Base-by-base conservation (phyloP, 2,113 vertebrate species). In the Odocoileus virginianus region DNA sequence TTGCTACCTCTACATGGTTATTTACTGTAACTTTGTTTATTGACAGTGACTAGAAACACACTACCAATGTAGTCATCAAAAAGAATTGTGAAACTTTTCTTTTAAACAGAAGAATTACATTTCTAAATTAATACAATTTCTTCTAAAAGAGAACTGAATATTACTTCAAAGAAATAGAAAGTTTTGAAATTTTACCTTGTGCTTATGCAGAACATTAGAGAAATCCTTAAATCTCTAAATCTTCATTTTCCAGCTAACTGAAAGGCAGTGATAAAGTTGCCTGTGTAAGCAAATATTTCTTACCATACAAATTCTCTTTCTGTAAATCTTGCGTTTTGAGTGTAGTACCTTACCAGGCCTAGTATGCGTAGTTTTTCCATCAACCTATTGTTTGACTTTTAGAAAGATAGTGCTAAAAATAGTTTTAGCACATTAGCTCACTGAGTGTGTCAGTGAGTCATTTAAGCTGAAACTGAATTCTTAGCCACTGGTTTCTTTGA, bases 11-110 rank as follows among this genome's bases (percentile, higher is more conserved):
- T 81, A 95, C 96, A 97, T 97, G 74, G 94, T 96, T 98, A 91
- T 89, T 97, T 97, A 87, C 95, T 98, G 91, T 98, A 95, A 86
- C 97, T 95, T 94, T 97, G 90, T 93, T 98, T 98, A 98, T 98
- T 98, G 96, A 97, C 81, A 94, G 95, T 97, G 95, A 97, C 94
- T 98, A 96, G 30, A 96, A 85, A 98, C 0, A 0, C 81, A 97
- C 92, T 89, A 83, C 92, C 96, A 10, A 54, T 98, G 90, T 96
- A 98, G 97, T 97, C 30, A 87, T 28, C 78, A 30, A 81, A 33
- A 87, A 95, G 33, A 87, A 98, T 61, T 96, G 54, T 50, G 76
- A 54, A 45, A 2, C 43, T 98, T 97, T 98, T 97, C 67, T 98
- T 98, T 96, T 93, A 96, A 98, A 98, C 55, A 97, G 91, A 98